Conservation (phyloP, 2,888 invertebrate genomes). For the Drosophila anomalipes region DNA sequence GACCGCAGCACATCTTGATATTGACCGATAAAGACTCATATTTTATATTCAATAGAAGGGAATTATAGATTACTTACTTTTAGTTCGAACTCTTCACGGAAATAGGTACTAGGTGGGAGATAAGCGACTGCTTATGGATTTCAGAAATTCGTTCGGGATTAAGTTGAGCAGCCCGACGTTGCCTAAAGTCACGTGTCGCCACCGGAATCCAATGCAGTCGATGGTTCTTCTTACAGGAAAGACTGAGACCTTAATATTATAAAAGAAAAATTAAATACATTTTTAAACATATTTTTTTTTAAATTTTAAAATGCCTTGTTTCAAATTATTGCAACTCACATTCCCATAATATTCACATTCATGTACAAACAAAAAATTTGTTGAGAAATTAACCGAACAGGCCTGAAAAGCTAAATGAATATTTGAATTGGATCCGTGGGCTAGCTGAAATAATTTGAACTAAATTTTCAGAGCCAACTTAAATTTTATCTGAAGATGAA, state of each 20-base stretch:
- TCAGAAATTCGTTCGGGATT: background rate
- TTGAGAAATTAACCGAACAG: constrained; percentile 12
- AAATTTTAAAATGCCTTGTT: too few relatives aligned
- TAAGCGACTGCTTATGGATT: background rate
- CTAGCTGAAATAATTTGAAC: background rate
- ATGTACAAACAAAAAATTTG: constrained; percentile 16
- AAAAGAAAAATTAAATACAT: background rate
- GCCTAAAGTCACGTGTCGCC: too few relatives aligned
- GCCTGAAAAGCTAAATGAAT: constrained; percentile 4
- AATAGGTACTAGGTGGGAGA: background rate
- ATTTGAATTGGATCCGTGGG: background rate
- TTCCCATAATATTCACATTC: constrained; percentile 12
- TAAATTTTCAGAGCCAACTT: constrained; percentile 2
- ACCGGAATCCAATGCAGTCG: background rate
- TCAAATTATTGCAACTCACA: constrained; percentile 13
- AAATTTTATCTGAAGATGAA: background rate
- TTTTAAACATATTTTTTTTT: background rate
- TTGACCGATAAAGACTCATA: background rate
- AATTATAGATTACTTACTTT: constrained; percentile 1
- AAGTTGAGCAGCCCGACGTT: too few relatives aligned
- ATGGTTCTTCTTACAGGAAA: background rate
- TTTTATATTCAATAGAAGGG: background rate
- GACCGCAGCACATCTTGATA: constrained; percentile 15
- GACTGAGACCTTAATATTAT: constrained; percentile 3
- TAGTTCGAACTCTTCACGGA: background rate